These are phyloP conservation scores for Chesias legatella DNA, from an alignment of 2,888 invertebrate species.

Conservation along the genomic window DNA sequence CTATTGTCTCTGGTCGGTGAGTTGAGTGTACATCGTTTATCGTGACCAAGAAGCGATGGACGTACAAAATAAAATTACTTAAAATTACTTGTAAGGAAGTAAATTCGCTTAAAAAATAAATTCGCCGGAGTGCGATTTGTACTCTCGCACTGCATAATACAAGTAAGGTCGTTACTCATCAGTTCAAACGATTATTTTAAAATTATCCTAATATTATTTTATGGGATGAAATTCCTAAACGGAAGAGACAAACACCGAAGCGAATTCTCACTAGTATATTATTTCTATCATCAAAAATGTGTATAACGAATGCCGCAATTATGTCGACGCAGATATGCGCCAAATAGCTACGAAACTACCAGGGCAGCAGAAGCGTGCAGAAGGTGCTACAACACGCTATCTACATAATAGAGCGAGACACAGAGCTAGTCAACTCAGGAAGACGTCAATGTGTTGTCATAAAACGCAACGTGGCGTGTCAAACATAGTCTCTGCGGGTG, in stretches of 20 bases:
- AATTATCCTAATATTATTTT: too few relatives aligned
- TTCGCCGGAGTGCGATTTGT: too few relatives aligned
- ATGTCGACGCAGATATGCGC: conserved; percentile 22
- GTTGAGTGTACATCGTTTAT: conserved; percentile 6
- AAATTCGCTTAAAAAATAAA: too few relatives aligned
- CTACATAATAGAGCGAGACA: conserved; percentile 4
- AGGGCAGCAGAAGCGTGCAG: conserved; percentile 20
- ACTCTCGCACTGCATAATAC: too few relatives aligned
- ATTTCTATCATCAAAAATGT: not conserved
- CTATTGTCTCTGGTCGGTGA: conserved; percentile 13
- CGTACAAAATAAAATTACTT: not conserved
- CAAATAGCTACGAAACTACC: conserved; percentile 28
- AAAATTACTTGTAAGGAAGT: too few relatives aligned
- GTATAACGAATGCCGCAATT: conserved; percentile 4
- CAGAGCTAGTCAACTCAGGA: conserved; percentile 21
- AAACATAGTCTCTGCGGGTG: conserved; percentile 64
- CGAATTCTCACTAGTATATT: too few relatives aligned
- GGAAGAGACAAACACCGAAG: too few relatives aligned
- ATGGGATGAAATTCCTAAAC: too few relatives aligned
- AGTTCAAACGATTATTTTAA: too few relatives aligned
- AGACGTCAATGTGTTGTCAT: conserved; percentile 38
- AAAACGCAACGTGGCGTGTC: conserved; percentile 46
- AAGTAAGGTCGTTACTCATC: too few relatives aligned
- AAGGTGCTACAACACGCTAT: conserved; percentile 8
- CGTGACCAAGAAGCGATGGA: not conserved